phyloP scores from a whole-genome alignment of 2,113 vertebrate species.

The Gnathonemus echidnorhynchus region DNA sequence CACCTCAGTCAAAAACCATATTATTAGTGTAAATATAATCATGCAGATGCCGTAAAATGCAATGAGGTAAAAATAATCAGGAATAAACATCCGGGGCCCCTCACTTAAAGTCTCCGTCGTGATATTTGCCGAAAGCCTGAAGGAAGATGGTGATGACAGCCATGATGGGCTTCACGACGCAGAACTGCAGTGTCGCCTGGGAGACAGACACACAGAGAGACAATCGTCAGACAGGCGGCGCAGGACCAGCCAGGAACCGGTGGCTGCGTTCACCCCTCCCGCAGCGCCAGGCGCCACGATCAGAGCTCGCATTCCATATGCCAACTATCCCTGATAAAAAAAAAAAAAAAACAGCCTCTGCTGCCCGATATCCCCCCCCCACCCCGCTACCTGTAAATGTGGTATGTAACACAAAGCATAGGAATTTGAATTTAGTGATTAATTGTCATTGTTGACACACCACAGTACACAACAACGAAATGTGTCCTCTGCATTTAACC shows the following conservation, averaged over 20 bases:
- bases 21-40: neutral
- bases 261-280: neutral
- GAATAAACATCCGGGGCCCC: conserved; percentile 34
- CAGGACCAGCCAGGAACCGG: neutral
- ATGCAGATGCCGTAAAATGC: neutral
- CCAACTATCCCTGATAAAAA: neutral
- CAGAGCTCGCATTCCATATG: neutral
- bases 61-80: neutral
- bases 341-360: neutral
- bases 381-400: neutral
- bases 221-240: neutral
- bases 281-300: neutral
- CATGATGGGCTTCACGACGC: conserved; percentile 92
- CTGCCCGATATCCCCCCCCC: neutral
- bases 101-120: conserved; percentile 95
- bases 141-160: conserved; percentile 83
- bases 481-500: no score
- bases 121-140: conserved; percentile 87
- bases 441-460: no score
- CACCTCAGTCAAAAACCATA: neutral
- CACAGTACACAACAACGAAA: no score
- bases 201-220: conserved; percentile 35
- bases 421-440: no score
- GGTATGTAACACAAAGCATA: neutral
- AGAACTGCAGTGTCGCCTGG: conserved; percentile 95